Evolutionary conservation across 2,797 vertebrate species (phyloP), one percentile per base, ranked within the genome.

Genomic region (Fistularia commersonii): DNA sequence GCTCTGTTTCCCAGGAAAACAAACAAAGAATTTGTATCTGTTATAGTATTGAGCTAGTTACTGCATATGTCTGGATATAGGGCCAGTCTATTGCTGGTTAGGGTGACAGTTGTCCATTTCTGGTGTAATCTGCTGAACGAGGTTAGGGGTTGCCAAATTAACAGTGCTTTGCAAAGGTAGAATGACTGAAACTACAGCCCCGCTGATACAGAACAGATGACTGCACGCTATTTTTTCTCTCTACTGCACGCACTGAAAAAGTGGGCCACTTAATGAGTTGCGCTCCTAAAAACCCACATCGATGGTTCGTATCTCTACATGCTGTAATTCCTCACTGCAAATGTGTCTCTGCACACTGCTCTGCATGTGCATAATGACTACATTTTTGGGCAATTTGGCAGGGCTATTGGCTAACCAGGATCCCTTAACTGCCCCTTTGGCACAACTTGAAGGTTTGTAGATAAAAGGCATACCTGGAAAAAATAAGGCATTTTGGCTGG

Each of bases 161-260:
- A 23, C 23, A 88, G 80, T 76, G 68, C 73, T 85, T 81, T 23
- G 85, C 75, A 39, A 51, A 35, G 8, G 53, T 75, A 82, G 83
- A 85, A 45, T 14, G 31, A 51, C 66, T 39, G 62, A 57, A 49
- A 61, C 61, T 44, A 62, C 53, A 50, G 50, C 32, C 68, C 54
- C 51, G 64, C 60, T 81, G 82, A 85, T 84, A 76, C 77, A 60
- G 76, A 75, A 58, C 68, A 71, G 61, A 35, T 36, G 51, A 74
- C 41, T 45, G 41, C 38, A 23, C 33, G 33, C 15, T 8, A 42
- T n/a, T 57, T 12, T 44, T 12, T 32, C 10, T 46, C 49, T 63
- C 34, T 31, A 5, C 57, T 51, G 45, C 23, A 68, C 4, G 53
- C 41, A 15, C 11, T 5, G 36, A 39, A 36, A 35, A 11, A 48